These are phyloP conservation scores for Anthopleura sola DNA, from an alignment of 64 coral and sea anemone genomes.

Conservation along the genomic window DNA sequence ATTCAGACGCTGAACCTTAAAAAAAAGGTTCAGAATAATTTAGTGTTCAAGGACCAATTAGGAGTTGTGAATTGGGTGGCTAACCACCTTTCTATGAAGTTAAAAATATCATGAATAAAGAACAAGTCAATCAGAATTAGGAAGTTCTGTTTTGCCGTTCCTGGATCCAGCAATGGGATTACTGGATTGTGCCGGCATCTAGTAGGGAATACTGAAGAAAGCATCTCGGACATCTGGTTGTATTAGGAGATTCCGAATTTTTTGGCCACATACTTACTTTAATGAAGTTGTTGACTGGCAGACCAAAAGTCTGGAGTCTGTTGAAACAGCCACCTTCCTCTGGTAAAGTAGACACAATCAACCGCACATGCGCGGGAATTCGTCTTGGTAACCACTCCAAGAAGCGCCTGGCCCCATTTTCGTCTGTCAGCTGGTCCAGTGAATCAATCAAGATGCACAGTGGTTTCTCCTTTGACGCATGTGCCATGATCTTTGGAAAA, in stretches of 20 bases:
- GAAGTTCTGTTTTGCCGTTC: no score
- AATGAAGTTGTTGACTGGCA: slow-evolving; percentile 29
- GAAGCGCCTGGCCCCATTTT: slow-evolving; percentile 43
- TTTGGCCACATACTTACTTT: no score
- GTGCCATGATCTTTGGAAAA: slow-evolving; percentile 29
- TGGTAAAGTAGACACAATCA: slow-evolving; percentile 52
- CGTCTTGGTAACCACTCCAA: slow-evolving; percentile 56
- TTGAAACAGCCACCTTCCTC: slow-evolving; percentile 41
- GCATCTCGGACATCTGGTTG: no score
- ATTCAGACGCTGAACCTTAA: slow-evolving; percentile 24
- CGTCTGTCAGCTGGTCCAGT: slow-evolving; percentile 51
- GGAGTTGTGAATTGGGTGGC: no score
- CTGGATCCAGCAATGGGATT: no score
- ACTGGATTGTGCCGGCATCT: no score
- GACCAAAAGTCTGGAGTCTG: slow-evolving; percentile 40
- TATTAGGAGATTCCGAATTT: no score
- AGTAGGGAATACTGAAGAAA: no score
- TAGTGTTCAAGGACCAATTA: no score
- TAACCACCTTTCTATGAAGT: no score
- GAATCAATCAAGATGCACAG: slow-evolving; percentile 60
- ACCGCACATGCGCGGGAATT: slow-evolving; percentile 31
- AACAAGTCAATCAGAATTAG: no score
- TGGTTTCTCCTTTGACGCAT: slow-evolving; percentile 31
- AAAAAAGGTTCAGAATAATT: background rate
- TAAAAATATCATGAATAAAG: no score